These are phyloP conservation scores for Acronicta psi DNA, from an alignment of 2,888 invertebrate genomes.

Conservation along the genomic window DNA sequence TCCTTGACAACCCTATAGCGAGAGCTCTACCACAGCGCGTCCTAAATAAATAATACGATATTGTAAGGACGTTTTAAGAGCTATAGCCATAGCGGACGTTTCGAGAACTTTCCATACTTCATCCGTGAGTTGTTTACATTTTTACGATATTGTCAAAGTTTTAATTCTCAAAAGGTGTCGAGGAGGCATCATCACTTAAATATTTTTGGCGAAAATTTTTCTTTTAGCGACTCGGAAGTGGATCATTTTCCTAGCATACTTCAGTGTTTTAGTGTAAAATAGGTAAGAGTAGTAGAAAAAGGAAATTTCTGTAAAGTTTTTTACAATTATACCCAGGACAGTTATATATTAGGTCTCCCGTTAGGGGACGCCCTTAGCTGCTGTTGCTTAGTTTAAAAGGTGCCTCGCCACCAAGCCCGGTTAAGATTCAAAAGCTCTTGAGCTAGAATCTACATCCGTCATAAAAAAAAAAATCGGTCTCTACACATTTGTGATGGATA, in stretches of 20 bases:
- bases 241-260: conserved; percentile 7
- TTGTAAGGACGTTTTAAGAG: conserved; percentile 66
- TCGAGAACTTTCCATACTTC: conserved; percentile 47
- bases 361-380: too few relatives aligned
- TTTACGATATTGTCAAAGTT: conserved; percentile 71
- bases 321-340: too few relatives aligned
- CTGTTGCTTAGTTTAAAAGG: too few relatives aligned
- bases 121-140: conserved; percentile 59
- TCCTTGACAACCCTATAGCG: conserved; percentile 56
- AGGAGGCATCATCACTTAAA: conserved; percentile 32
- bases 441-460: too few relatives aligned
- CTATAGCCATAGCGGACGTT: conserved; percentile 43
- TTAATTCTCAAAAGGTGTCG: conserved; percentile 54
- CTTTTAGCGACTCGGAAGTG: conserved; percentile 18
- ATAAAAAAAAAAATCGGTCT: too few relatives aligned
- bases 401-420: too few relatives aligned
- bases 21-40: conserved; percentile 50
- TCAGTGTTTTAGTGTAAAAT: neutral
- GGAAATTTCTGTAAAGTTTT: neutral
- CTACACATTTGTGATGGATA: too few relatives aligned
- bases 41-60: conserved; percentile 76
- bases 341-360: too few relatives aligned
- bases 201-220: conserved; percentile 34
- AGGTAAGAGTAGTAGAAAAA: neutral
- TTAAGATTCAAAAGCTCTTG: too few relatives aligned